Conservation (phyloP, 2,113 vertebrate genomes). For the Geococcyx californianus region DNA sequence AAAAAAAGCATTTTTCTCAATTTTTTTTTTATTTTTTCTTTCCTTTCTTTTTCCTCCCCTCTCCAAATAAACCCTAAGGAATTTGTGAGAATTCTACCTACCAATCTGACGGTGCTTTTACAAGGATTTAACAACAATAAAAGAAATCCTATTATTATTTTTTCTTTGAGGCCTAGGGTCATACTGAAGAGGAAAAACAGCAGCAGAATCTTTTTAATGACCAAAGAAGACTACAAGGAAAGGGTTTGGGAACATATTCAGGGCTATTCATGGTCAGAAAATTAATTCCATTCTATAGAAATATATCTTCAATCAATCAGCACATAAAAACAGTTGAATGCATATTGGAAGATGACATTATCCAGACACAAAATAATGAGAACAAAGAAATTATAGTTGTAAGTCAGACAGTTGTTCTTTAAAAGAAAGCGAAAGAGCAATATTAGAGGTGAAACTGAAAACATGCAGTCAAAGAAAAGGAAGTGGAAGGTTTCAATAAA, state of each 20-base stretch:
- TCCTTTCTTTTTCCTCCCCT: rapidly evolving
- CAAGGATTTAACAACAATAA: background rate
- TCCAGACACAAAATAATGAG: background rate
- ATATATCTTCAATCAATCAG: rapidly evolving
- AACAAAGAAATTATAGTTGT: background rate
- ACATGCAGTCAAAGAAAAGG: background rate
- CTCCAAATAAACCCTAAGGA: background rate
- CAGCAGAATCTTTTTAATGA: background rate
- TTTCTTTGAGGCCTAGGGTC: background rate
- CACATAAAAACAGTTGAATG: background rate
- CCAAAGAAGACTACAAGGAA: background rate
- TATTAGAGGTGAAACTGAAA: background rate
- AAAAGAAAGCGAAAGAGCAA: background rate
- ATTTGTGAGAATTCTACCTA: background rate
- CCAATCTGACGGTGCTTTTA: background rate
- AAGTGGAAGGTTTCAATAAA: background rate
- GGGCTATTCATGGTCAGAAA: background rate
- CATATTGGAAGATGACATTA: background rate
- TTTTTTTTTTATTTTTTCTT: background rate
- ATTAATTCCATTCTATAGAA: background rate
- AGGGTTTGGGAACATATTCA: background rate
- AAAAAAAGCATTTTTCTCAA: background rate
- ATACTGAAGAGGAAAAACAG: background rate
- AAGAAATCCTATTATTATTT: background rate
- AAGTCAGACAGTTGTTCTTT: background rate